phyloP scores from a whole-genome alignment of 2,888 invertebrate genomes.

The Hanleya hanleyi region DNA sequence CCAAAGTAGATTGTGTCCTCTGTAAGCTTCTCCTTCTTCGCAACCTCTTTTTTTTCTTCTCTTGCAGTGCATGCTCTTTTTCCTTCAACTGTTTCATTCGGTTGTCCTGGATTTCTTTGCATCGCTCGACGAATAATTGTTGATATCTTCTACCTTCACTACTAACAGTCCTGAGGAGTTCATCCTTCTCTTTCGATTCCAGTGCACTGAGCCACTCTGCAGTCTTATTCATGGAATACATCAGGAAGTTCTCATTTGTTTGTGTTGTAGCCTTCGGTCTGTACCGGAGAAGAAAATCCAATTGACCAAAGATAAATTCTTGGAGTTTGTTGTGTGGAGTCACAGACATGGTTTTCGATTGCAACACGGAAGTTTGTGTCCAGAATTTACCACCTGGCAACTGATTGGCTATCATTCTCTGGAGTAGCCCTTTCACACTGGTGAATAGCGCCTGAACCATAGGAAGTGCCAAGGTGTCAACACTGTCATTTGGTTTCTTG shows the following conservation, averaged over 20 bases:
- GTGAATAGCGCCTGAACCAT: background rate
- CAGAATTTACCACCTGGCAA: background rate
- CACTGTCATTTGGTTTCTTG: background rate
- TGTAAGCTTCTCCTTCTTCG: constrained; percentile 4
- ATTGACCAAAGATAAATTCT: background rate
- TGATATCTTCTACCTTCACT: background rate
- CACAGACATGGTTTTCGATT: background rate
- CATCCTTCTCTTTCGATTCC: background rate
- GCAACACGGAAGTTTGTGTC: background rate
- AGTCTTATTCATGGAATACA: constrained; percentile 20
- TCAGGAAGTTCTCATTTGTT: constrained; percentile 19
- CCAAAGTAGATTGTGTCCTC: constrained; percentile 23
- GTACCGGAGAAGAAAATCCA: background rate
- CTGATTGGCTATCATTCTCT: background rate
- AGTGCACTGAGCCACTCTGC: background rate
- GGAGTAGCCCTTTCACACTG: background rate
- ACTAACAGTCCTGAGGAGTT: background rate
- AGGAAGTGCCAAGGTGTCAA: background rate
- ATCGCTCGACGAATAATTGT: background rate
- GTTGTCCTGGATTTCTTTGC: background rate
- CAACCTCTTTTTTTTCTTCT: background rate
- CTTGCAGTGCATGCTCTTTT: background rate
- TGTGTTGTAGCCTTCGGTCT: constrained; percentile 21
- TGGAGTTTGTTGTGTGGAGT: background rate
- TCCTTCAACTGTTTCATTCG: background rate